Percentiles rank a stretch among this genome's conserved stretches.
Conservation (phyloP, 1,140 invertebrate species). For the Calliopsis andreniformis region DNA sequence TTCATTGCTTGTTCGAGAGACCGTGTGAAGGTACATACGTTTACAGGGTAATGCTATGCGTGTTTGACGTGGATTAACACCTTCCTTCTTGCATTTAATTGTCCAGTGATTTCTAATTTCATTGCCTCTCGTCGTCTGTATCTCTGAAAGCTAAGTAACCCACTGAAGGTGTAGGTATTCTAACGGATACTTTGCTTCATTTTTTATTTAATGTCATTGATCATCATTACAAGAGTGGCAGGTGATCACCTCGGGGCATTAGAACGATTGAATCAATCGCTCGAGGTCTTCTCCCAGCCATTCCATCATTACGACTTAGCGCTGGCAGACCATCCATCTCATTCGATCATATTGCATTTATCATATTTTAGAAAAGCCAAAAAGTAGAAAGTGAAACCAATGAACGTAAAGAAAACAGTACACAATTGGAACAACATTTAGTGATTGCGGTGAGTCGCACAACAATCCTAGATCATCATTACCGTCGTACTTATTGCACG, state of each 20-base stretch:
- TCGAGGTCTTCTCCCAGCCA: conserved; percentile 31
- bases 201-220: conserved; percentile 18
- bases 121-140: conserved; percentile 1
- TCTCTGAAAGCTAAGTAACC: conserved; percentile 8
- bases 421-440: conserved; percentile 83
- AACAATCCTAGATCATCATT: conserved; percentile 70
- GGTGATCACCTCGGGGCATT: conserved; percentile 33
- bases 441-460: conserved; percentile 81
- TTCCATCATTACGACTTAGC: conserved; percentile 15
- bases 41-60: conserved; percentile 10
- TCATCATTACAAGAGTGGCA: conserved; percentile 25
- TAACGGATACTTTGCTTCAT: conserved; percentile 11
- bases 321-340: conserved; percentile 45
- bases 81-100: conserved; percentile 16
- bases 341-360: conserved; percentile 79
- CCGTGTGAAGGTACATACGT: conserved; percentile 16
- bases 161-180: conserved; percentile 13
- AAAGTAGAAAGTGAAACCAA: conserved; percentile 82
- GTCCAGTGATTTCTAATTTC: conserved; percentile 17
- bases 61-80: background rate
- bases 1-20: background rate
- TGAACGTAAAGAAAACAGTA: conserved; percentile 78
- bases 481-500: conserved; percentile 80
- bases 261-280: background rate
- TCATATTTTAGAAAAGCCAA: conserved; percentile 83